Evolutionary conservation across 2,113 vertebrate genomes (phyloP), one percentile per base, ranked within the genome.

Genomic region (Chionis minor): DNA sequence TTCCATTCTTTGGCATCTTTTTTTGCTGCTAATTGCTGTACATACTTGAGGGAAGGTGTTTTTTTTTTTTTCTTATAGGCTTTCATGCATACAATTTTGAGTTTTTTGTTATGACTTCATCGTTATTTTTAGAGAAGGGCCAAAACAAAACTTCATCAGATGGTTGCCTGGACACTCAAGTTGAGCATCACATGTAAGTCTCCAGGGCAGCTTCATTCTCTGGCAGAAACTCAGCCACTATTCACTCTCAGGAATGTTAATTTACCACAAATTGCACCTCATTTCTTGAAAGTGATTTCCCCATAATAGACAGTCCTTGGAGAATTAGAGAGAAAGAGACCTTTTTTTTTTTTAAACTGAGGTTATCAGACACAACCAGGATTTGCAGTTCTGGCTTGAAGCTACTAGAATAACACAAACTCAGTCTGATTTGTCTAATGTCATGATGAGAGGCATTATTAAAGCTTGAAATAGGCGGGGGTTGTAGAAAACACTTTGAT

Each of bases 251-350:
- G 61, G 62, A 92, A 92, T 63, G 56, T 72, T 86, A 95, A 90
- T 91, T 90, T 92, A 61, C 81, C 61, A 81, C 65, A 95, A 84
- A 86, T 92, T 78, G 33, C 74, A 54, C 38, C 52, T 84, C n/a
- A 61, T 92, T 96, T 91, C 77, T 87, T 84, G 27, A 61, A 96
- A 93, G 38, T 35, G 38, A 75, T 91, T 94, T 95, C 15, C 27
- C 56, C 72, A 4, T 85, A 88, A 92, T 77, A 83, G 69, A 38
- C 27, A 69, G 56, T 72, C 52, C 17, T 33, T 47, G 23, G 28
- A 73, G 69, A 94, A 80, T 73, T 72, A 66, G 38, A 78, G 38
- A 38, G 38, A 38, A 9, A 28, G 11, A 58, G 8, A 51, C 17
- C 1, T 42, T 65, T 56, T 44, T 51, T 40, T 51, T 52, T 12